phyloP scores from a whole-genome alignment of 2,888 invertebrate species.

The Dryococelus australis region DNA sequence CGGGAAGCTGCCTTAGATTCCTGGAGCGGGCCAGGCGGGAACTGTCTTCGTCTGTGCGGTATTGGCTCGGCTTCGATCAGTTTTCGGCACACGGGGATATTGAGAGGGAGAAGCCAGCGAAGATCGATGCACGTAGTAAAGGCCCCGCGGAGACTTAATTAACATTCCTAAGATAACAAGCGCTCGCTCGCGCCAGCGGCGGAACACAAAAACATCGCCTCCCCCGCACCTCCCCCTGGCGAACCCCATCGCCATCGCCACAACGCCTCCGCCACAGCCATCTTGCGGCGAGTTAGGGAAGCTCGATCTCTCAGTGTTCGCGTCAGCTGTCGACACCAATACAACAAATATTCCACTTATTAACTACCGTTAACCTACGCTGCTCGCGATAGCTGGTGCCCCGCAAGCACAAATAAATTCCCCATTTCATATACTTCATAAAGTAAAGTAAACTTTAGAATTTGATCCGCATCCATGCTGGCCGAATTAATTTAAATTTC shows the following conservation, averaged over 20 bases:
- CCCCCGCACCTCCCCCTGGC: not conserved
- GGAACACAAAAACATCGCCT: constrained; percentile 1
- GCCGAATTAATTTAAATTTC: not conserved
- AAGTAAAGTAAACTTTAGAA: not conserved
- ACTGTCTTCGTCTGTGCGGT: not conserved
- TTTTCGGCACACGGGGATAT: not conserved
- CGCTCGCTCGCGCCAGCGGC: not conserved
- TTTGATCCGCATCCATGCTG: not conserved
- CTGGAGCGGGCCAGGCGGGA: not conserved
- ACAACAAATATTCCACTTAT: constrained; percentile 3
- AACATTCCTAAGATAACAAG: constrained; percentile 16
- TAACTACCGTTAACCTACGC: not conserved
- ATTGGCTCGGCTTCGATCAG: not conserved
- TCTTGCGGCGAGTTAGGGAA: not conserved
- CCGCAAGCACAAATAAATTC: not conserved
- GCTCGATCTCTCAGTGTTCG: not conserved
- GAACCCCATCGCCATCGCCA: not conserved
- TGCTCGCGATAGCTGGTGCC: not conserved
- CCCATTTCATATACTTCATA: not conserved
- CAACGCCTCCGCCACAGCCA: not conserved
- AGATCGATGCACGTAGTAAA: not conserved
- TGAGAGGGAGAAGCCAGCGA: not conserved
- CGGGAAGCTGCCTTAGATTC: not conserved
- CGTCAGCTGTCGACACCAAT: not conserved
- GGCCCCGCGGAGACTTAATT: constrained; percentile 16